Evolutionary conservation across 2,888 invertebrate species (phyloP).

Genomic region (Cephus pulcher): DNA sequence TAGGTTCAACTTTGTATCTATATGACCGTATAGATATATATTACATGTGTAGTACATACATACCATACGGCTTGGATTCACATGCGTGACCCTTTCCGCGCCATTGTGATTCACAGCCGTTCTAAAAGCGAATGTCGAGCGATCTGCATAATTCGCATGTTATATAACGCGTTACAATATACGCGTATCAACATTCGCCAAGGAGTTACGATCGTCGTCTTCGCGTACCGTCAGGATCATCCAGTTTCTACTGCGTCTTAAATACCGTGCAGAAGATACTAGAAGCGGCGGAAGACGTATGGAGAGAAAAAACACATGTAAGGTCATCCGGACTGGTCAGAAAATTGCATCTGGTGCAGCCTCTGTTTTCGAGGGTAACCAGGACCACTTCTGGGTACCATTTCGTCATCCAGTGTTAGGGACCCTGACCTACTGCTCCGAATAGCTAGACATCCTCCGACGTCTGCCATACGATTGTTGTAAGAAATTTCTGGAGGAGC

Average conservation of each 20-base stretch:
- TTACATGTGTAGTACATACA: conserved; percentile 8
- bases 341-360: not conserved
- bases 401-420: not conserved
- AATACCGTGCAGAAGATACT: not conserved
- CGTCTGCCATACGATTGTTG: not conserved
- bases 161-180: conserved; percentile 39
- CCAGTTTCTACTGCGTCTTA: not conserved
- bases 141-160: conserved; percentile 54
- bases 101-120: conserved; percentile 37
- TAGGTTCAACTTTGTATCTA: conserved; percentile 15
- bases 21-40: not conserved
- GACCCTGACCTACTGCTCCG: conserved; percentile 23
- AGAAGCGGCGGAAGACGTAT: not conserved
- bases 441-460: conserved; percentile 21
- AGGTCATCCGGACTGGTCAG: not conserved
- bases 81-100: conserved; percentile 41
- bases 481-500: not conserved
- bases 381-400: not conserved
- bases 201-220: not conserved
- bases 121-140: conserved; percentile 55
- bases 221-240: not conserved
- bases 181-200: not conserved
- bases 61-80: conserved; percentile 24
- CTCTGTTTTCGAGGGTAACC: not conserved
- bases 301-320: not conserved